A percentile compares a stretch with the other conserved stretches of the same genome.
phyloP scores from a whole-genome alignment of 35 echinoderm and acorn worm genomes.

The Apostichopus californicus region DNA sequence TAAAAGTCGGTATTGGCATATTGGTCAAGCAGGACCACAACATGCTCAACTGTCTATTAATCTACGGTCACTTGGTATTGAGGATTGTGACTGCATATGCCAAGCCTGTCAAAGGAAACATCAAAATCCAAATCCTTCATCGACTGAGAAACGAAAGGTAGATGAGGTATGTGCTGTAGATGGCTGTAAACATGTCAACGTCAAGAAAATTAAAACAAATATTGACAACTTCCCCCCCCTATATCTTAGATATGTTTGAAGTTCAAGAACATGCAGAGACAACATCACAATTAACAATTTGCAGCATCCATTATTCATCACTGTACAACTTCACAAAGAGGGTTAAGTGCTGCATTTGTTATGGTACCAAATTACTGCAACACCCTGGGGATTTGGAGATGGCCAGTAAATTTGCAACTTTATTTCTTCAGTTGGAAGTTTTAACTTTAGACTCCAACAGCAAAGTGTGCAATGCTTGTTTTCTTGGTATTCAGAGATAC shows the following conservation, averaged over 20 bases:
- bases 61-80: background rate
- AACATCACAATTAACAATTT: background rate
- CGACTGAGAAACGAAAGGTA: too few species aligned
- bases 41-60: background rate
- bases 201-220: too few species aligned
- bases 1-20: slow-evolving; percentile 7
- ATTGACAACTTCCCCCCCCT: too few species aligned
- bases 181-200: too few species aligned
- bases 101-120: slow-evolving; percentile 6
- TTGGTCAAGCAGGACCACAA: background rate
- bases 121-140: background rate
- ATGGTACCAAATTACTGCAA: background rate
- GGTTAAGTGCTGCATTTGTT: background rate
- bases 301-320: background rate
- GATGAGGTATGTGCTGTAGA: too few species aligned
- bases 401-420: background rate
- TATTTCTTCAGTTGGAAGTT: background rate
- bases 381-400: background rate
- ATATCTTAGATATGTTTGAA: background rate
- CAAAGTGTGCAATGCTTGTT: background rate
- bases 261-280: background rate
- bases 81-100: slow-evolving; percentile 1
- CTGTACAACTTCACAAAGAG: background rate
- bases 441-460: background rate
- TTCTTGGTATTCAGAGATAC: background rate